These are phyloP conservation scores for Venustoraphidia nigricollis DNA, from an alignment of 2,888 invertebrate genomes.

Conservation along the genomic window DNA sequence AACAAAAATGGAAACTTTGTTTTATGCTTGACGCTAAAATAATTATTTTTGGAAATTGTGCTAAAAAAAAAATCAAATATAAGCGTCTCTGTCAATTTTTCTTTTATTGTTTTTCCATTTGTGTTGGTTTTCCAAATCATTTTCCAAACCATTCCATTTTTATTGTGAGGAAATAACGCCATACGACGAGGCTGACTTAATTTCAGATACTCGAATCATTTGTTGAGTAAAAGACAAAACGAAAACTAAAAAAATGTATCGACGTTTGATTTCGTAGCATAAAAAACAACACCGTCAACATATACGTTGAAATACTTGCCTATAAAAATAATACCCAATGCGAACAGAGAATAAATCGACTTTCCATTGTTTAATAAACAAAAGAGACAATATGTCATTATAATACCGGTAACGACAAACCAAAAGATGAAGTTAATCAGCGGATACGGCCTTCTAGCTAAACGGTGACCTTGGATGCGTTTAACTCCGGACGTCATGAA, in stretches of 20 bases:
- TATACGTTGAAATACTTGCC: constrained; percentile 20
- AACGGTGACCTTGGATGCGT: constrained; percentile 15
- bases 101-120: too few relatives aligned
- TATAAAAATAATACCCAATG: constrained; percentile 20
- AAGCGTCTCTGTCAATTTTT: too few relatives aligned
- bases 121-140: too few relatives aligned
- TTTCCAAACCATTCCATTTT: too few relatives aligned
- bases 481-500: constrained; percentile 18
- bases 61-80: too few relatives aligned
- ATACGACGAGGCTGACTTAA: constrained; percentile 20
- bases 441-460: constrained; percentile 18
- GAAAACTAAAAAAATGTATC: constrained; percentile 13
- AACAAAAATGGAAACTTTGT: too few relatives aligned
- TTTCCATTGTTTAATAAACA: constrained; percentile 23
- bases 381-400: constrained; percentile 14
- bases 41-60: too few relatives aligned
- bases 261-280: background rate
- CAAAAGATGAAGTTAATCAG: constrained; percentile 20
- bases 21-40: too few relatives aligned
- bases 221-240: constrained; percentile 19
- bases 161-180: constrained; percentile 10
- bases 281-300: constrained; percentile 10
- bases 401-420: constrained; percentile 9
- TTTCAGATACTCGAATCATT: constrained; percentile 20
- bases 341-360: constrained; percentile 19